These are phyloP conservation scores for Cotesia congregata DNA, from an alignment of 2,888 invertebrate genomes.

Conservation along the genomic window DNA sequence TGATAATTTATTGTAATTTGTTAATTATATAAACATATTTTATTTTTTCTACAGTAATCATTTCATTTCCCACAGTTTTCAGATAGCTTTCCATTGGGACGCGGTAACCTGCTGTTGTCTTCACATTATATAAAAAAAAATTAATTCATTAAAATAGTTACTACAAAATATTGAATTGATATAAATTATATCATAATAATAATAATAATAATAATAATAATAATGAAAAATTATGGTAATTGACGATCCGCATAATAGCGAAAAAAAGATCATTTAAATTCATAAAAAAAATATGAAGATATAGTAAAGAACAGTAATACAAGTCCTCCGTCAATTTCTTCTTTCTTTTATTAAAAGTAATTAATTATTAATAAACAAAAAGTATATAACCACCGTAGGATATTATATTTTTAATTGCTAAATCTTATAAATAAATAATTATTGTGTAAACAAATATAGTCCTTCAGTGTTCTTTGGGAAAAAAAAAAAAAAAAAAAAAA, in stretches of 20 bases:
- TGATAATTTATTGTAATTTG: constrained; percentile 16
- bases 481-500: constrained; percentile 14
- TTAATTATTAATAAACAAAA: constrained; percentile 5
- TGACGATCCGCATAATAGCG: constrained; percentile 37
- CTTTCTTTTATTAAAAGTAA: constrained; percentile 25
- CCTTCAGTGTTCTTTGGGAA: constrained; percentile 30
- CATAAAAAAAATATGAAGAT: constrained; percentile 44
- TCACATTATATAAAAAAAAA: constrained; percentile 58
- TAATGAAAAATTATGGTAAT: constrained; percentile 23
- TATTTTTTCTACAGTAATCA: constrained; percentile 62
- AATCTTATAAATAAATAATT: constrained; percentile 9
- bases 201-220: background rate
- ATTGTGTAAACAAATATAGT: background rate
- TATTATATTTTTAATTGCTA: constrained; percentile 20
- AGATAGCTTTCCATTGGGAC: constrained; percentile 69
- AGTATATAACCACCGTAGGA: constrained; percentile 15
- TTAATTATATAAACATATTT: constrained; percentile 38
- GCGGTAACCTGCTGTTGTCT: constrained; percentile 67
- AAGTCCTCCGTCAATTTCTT: constrained; percentile 39
- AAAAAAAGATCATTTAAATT: constrained; percentile 46
- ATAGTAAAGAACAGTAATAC: constrained; percentile 42
- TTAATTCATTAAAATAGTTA: constrained; percentile 53
- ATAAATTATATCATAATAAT: constrained; percentile 35
- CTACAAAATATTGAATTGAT: constrained; percentile 33
- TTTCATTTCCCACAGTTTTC: constrained; percentile 70